Evolutionary conservation across 1,140 invertebrate species (phyloP), one percentile per base, ranked within the genome.

Genomic region (Varroa destructor): DNA sequence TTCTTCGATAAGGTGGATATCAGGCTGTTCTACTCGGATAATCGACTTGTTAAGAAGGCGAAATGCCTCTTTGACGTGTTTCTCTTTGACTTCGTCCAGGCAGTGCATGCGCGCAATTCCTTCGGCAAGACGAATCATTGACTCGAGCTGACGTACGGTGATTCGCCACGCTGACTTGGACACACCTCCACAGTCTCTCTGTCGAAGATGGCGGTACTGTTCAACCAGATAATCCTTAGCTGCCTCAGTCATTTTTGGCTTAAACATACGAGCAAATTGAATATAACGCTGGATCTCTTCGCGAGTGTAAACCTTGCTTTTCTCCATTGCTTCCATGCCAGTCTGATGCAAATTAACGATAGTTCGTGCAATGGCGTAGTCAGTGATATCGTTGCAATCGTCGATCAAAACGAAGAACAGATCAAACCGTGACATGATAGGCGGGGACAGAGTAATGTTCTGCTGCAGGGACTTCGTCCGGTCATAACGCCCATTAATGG

Each of bases 361-460:
- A 78, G 93, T 89, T 71, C 89, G 85, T 0, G 96, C 96, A 73
- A 99, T 97, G 0, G 91, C 91, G 79, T 93, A 96, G 81, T 98
- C 95, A 1, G 90, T 86, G 75, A 92, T 87, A 81, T 95, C 91
- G 79, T 93, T 95, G 76, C 89, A 90, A 78, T 97, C 92, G 80
- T 97, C 93, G 3, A 98, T 88, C 0, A 99, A 82, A 76, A 99
- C 93, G 81, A 99, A 99, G 81, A 99, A 99, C 0, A 99, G 81
- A 83, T 99, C 97, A 80, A 99, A 99, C 78, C 97, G 84, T 0
- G 96, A 99, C 94, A 99, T 98, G 76, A 99, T 98, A 0, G 97
- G 96, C 0, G 95, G 93, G 0, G 90, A 88, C 8, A 99, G 81
- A 1, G 87, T 83, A 0, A 99, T 89, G 80, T 99, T 99, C 78